Conservation (phyloP, 2,797 vertebrate genomes). For the Tauraco hartlaubi region DNA sequence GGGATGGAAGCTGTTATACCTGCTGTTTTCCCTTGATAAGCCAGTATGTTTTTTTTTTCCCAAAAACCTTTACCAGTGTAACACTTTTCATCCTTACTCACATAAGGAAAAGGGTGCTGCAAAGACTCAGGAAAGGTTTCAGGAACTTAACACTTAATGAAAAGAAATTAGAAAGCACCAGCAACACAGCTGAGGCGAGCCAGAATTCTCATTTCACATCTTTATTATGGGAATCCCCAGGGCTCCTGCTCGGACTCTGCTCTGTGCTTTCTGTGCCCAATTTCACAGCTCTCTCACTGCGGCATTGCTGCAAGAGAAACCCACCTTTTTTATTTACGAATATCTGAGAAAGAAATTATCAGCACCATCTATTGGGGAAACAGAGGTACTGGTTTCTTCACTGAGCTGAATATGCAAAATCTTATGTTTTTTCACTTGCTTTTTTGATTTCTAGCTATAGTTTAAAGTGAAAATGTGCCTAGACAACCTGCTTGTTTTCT, state of each 20-base stretch:
- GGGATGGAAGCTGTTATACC: neutral
- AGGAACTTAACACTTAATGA: neutral
- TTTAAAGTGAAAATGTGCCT: neutral
- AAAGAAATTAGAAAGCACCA: neutral
- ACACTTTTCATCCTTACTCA: neutral
- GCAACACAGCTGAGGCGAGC: neutral
- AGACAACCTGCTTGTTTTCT: conserved; percentile 3
- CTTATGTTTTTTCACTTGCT: neutral
- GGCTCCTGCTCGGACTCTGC: neutral
- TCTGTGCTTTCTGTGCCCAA: neutral
- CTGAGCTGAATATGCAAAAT: neutral
- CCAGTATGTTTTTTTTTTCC: neutral
- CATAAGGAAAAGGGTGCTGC: neutral
- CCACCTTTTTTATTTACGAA: neutral
- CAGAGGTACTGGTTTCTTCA: neutral
- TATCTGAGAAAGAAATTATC: conserved; percentile 27
- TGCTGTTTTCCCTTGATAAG: neutral
- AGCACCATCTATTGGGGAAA: conserved; percentile 66
- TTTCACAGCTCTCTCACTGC: neutral
- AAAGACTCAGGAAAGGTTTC: neutral
- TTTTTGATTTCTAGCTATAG: neutral
- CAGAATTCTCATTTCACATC: neutral
- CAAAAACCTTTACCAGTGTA: neutral
- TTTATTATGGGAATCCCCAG: neutral
- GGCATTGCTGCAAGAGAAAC: neutral